Evolutionary conservation across 2,888 invertebrate genomes (phyloP), one percentile per base, ranked within the genome.

Genomic region (Rhagium mordax): DNA sequence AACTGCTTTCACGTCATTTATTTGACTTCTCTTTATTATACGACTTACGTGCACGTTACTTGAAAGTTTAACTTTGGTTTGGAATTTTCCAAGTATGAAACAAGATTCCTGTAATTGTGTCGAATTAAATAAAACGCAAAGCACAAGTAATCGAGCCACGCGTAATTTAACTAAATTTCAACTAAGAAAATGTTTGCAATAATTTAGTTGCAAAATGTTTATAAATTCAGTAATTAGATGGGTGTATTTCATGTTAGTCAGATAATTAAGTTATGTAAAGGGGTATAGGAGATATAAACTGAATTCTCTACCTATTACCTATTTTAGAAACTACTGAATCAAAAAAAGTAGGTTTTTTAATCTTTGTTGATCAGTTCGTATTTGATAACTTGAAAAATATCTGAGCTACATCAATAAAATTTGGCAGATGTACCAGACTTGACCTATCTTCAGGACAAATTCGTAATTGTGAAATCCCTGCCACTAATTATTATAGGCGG

Each of bases 1-100:
- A 78, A 74, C 67, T 55, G 76, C 76, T 68, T 74, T 64, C 74
- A 73, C 74, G 77, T 77, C 67, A 53, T 66, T 71, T 51, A 53
- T 69, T 72, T 74, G 59, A 59, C 68, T 71, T 59, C 62, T 71
- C 55, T 71, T 74, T 71, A 71, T 68, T 74, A 75, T 62, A 75
- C 70, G 70, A 73, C 47, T 41, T 61, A 51, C 16, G 33, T 33
- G 41, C 41, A 59, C 29, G 16, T n/a, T 33, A 41, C n/a, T 60
- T 41, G 10, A 6, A 60, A 60, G 4, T 60, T 60, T 33, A 49
- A 60, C 60, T 60, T 60, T 60, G 16, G 60, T 59, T 24, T 59
- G 24, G 57, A 59, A 59, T 15, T 29, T 59, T 24, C 57, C 49
- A 1, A 10, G 49, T 49, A 16, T 2, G 18, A 49, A 49, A 49